Conservation (phyloP, 2,113 vertebrate genomes). For the Lycaon pictus region DNA sequence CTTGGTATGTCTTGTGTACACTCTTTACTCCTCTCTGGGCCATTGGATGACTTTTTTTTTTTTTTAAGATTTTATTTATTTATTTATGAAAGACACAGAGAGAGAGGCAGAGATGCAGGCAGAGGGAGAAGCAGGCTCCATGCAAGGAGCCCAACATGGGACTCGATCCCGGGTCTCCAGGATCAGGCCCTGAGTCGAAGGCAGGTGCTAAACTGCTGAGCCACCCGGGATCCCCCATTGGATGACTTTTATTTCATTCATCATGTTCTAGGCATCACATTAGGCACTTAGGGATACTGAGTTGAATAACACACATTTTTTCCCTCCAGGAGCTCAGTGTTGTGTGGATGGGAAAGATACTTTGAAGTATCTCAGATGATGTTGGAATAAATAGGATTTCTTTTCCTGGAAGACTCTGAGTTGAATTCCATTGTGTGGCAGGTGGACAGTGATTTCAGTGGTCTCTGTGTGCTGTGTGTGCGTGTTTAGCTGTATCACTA, state of each 20-base stretch:
- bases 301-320: not conserved
- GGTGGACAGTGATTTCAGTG: not conserved
- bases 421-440: not conserved
- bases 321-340: not conserved
- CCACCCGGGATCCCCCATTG: not conserved
- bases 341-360: not conserved
- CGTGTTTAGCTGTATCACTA: not conserved
- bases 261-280: not conserved
- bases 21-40: not conserved
- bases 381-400: not conserved
- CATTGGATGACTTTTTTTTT: not conserved
- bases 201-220: no score
- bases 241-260: not conserved
- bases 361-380: not conserved
- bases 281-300: not conserved
- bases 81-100: no score
- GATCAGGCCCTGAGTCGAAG: no score
- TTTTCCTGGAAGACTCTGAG: not conserved
- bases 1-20: not conserved
- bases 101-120: no score
- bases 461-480: not conserved
- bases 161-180: no score
- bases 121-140: no score
- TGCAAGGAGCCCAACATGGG: no score
- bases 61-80: no score